A percentile compares a stretch with the other conserved stretches of the same genome.
Evolutionary conservation across 2,888 invertebrate species (phyloP).

Genomic region (Frankliniella intonsa): DNA sequence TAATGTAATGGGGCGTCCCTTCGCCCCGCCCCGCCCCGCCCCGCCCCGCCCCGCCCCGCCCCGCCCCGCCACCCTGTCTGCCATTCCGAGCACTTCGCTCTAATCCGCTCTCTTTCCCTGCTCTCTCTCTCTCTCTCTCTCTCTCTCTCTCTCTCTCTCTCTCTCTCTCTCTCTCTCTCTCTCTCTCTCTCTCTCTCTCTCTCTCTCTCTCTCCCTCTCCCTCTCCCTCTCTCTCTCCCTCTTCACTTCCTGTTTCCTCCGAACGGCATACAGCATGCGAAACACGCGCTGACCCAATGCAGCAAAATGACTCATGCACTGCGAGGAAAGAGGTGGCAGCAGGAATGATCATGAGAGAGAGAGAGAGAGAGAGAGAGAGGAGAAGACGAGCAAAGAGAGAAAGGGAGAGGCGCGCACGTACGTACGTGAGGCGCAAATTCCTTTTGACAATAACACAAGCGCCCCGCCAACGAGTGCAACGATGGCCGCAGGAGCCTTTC

Average conservation of each 20-base stretch:
- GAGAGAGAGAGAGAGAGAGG: conserved; percentile 29
- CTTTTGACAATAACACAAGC: too few relatives aligned
- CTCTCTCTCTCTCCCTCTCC: conserved; percentile 3
- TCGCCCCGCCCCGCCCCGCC: background rate
- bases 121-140: conserved; percentile 27
- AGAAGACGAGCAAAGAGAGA: background rate
- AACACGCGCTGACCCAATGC: too few relatives aligned
- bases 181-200: background rate
- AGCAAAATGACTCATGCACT: too few relatives aligned
- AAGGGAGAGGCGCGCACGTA: background rate
- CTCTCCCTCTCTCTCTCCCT: conserved; percentile 19
- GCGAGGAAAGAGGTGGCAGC: too few relatives aligned
- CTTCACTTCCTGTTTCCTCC: background rate
- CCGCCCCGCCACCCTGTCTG: conserved; percentile 7
- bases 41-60: background rate
- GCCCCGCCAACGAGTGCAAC: too few relatives aligned
- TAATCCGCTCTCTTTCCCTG: background rate
- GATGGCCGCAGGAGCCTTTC: too few relatives aligned
- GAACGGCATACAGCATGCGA: too few relatives aligned
- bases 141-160: conserved; percentile 9
- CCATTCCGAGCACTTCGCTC: conserved; percentile 10
- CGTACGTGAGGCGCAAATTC: too few relatives aligned
- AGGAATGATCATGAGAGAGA: background rate
- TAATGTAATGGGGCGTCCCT: conserved; percentile 35
- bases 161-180: conserved; percentile 28